Base-by-base conservation (phyloP, 1,140 invertebrate species). In the Diabrotica virgifera region DNA sequence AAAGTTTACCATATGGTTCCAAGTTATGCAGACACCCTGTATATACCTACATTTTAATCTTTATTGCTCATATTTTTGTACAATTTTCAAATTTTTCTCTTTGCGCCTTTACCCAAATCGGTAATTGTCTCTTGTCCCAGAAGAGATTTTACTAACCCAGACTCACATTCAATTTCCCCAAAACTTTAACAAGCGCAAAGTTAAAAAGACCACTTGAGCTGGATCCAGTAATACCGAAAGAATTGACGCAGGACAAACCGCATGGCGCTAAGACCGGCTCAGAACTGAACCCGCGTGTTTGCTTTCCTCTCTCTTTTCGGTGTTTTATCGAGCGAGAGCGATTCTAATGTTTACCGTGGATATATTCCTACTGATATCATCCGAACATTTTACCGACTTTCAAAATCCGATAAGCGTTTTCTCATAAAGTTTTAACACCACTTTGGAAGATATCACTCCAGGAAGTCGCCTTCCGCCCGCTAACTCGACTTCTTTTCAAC, bases 281-380 rank as follows among this genome's bases (percentile, higher is more conserved):
- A 46, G 40, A 46, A 10, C 40, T 46, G 40, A 57, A 12, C 55
- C 24, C 5, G 24, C n/a, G 36, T 36, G 36, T 57, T 57, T 57
- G 55, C 37, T 57, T 36, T 37, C 55, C 10, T 36, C 36, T 57
- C 55, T 24, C 36, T 46, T 46, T n/a, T n/a, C 12, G 55, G n/a
- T 12, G 36, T 57, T 57, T 57, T 57, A 57, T 57, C 55, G 55
- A 57, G 55, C 36, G 55, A 57, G 37, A 57, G 55, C 55, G 37
- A 57, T 57, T 57, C 37, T 36, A 57, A 57, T 57, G 55, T 57
- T 57, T 57, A 57, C 55, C 55, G 55, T 57, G 55, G 55, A 57
- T 57, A 46, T 46, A 57, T 57, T 57, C 55, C 5, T 36, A 57
- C 55, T 57, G 55, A 57, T 57, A 57, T 57, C 55, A 57, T 57